A percentile compares a stretch with the other conserved stretches of the same genome.
Evolutionary conservation across 2,797 vertebrate species (phyloP).

Genomic region (Lophius americanus): DNA sequence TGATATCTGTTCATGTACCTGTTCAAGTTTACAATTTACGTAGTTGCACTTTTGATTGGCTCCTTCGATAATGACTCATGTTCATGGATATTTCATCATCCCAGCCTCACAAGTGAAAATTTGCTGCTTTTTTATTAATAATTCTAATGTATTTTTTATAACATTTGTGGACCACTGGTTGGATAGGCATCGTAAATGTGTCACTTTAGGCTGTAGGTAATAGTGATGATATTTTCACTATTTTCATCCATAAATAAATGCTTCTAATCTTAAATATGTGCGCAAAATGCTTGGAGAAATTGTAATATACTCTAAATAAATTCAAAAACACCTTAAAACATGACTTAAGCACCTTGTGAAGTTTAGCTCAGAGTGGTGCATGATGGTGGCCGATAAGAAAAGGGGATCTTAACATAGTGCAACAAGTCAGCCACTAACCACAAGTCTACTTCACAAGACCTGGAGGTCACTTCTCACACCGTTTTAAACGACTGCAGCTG

Average conservation of each 20-base stretch:
- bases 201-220: too few relatives aligned
- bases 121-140: too few relatives aligned
- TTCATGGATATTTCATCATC: too few relatives aligned
- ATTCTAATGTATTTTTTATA: too few relatives aligned
- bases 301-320: not conserved
- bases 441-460: slow-evolving; percentile 31
- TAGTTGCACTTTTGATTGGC: too few relatives aligned
- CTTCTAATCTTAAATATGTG: not conserved
- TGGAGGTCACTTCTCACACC: slow-evolving; percentile 1
- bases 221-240: too few relatives aligned
- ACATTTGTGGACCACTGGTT: not conserved
- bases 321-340: not conserved
- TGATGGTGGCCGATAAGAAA: not conserved
- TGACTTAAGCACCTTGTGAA: not conserved
- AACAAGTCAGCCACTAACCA: not conserved
- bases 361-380: not conserved
- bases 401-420: not conserved
- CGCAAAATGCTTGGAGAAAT: not conserved
- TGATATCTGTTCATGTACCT: too few relatives aligned
- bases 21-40: too few relatives aligned
- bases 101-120: too few relatives aligned
- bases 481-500: not conserved
- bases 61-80: too few relatives aligned
- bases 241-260: not conserved
- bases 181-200: not conserved